These are phyloP conservation scores for Halcyon senegalensis DNA, from an alignment of 2,113 vertebrate genomes.

Conservation along the genomic window DNA sequence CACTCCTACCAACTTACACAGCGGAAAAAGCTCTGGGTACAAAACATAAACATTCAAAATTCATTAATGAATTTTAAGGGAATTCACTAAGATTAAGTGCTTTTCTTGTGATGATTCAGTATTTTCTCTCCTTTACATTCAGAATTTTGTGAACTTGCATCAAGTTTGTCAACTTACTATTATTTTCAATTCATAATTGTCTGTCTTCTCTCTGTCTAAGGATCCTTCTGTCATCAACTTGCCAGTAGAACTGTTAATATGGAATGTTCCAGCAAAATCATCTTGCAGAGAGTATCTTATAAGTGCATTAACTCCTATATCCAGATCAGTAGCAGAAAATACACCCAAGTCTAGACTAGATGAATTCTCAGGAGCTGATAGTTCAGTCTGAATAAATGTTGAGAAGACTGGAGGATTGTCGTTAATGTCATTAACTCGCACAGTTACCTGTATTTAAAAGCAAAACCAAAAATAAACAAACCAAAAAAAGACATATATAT, in stretches of 20 bases:
- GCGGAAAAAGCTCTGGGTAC: background rate
- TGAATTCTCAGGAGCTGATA: conserved; percentile 53
- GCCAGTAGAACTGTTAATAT: conserved; percentile 53
- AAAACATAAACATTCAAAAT: background rate
- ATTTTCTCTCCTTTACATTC: background rate
- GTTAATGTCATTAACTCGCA: conserved; percentile 56
- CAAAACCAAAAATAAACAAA: too few species aligned
- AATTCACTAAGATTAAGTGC: background rate
- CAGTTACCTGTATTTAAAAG: conserved; percentile 27
- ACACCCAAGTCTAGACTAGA: conserved; percentile 1
- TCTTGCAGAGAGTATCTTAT: conserved; percentile 59
- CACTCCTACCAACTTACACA: background rate
- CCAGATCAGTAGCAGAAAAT: conserved; percentile 61
- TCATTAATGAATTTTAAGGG: background rate
- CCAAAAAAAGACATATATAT: background rate
- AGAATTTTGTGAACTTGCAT: background rate
- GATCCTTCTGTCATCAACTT: background rate
- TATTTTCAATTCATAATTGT: conserved; percentile 51
- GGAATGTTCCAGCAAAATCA: conserved; percentile 42
- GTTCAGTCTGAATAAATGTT: background rate
- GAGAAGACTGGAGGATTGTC: conserved; percentile 65
- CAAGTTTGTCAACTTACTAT: conserved; percentile 44
- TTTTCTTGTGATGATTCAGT: background rate
- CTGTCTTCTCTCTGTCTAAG: conserved; percentile 60
- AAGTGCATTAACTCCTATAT: conserved; percentile 40